Evolutionary conservation across 2,797 vertebrate species (phyloP).

Genomic region (Silurus aristotelis): DNA sequence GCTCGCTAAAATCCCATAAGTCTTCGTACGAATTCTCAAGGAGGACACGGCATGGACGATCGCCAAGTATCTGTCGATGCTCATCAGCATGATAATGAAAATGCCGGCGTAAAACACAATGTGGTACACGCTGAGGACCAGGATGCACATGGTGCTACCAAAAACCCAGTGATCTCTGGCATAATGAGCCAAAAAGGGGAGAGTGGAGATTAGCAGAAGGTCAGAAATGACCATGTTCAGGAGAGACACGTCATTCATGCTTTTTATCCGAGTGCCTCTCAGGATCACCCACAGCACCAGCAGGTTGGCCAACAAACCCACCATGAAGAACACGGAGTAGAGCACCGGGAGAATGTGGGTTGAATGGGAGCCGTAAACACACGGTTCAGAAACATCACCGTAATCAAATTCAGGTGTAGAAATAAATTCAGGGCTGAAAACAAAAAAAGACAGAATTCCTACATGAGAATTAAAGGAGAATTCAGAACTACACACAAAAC

Average conservation of each 20-base stretch:
- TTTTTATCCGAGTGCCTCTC: constrained; percentile 78
- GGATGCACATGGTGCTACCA: constrained; percentile 81
- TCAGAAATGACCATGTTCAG: constrained; percentile 87
- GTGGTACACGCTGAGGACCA: constrained; percentile 79
- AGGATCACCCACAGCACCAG: constrained; percentile 83
- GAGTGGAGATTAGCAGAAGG: constrained; percentile 80
- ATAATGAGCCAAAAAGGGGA: constrained; percentile 87
- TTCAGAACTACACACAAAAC: constrained; percentile 64
- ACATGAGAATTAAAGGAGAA: neutral
- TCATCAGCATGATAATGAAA: constrained; percentile 89
- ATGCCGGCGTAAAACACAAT: constrained; percentile 86
- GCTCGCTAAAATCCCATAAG: constrained; percentile 77
- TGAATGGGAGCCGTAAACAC: constrained; percentile 55
- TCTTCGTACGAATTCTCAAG: constrained; percentile 76
- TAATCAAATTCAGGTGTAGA: neutral
- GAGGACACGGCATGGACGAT: constrained; percentile 85
- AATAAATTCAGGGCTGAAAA: neutral
- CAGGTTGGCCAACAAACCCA: constrained; percentile 82
- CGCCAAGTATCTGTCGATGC: constrained; percentile 88
- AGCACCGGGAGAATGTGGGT: constrained; percentile 75
- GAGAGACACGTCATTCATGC: constrained; percentile 89
- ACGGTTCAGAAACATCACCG: neutral
- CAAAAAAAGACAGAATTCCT: neutral
- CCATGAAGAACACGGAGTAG: constrained; percentile 79
- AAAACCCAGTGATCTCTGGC: constrained; percentile 81